Base-by-base conservation (phyloP, 2,113 vertebrate genomes). In the Benitochromis conjunctus region DNA sequence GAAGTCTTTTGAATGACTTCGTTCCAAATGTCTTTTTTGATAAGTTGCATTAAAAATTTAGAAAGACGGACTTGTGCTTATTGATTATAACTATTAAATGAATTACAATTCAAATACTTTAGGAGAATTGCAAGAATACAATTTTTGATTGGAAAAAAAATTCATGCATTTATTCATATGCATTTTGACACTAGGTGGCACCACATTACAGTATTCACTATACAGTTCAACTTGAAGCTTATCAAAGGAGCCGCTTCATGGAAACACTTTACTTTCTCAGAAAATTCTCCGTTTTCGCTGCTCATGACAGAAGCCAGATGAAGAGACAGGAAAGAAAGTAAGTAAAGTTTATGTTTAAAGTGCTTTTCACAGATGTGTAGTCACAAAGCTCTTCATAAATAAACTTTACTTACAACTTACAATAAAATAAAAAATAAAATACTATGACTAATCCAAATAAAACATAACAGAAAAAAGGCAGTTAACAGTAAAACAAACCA, bases 131-230 rank as follows among this genome's bases (percentile, higher is more conserved):
- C 69, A 76, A 31, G 14, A 31, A 31, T 26, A 74, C 9, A 51
- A 19, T 5, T 74, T 26, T 29, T 26, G 10, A 66, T 66, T 21
- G 13, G 34, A 48, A 48, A 9, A 54, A 36, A 43, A 24, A 43
- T 9, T 14, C 43, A 64, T 64, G 60, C 60, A 64, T 64, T 64
- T 64, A 5, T 21, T 29, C 1, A 18, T 11, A 41, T 5, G 7
- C 1, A 13, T 7, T 83, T 62, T 9, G 51, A 53, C 97, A 96
- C 95, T 89, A 97, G 97, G 84, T 5, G 97, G 91, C 92, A 88
- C 4, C 57, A 86, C n/a, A 87, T 8, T 19, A 85, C 79, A 86
- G 18, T n/a, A 10, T 38, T 57, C 11, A 55, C 38, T n/a, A 5
- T 19, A 48, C 69, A 74, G 9, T 58, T 43, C 4, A 77, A n/a